Evolutionary conservation across 1,140 invertebrate species (phyloP), one percentile per base, ranked within the genome.

Genomic region (Ephestia elutella): DNA sequence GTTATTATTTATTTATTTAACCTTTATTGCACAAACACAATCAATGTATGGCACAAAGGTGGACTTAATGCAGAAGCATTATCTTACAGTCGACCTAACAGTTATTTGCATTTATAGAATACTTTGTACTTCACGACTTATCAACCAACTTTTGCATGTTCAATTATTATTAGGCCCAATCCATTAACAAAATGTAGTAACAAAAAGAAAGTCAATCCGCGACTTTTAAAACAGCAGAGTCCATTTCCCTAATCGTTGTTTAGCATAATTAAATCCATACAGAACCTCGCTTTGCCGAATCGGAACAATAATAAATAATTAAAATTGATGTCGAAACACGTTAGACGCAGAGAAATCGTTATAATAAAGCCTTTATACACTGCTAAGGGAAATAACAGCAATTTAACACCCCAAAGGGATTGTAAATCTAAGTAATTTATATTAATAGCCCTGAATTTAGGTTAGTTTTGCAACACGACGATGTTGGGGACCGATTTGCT

Each of bases 401-500:
- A 81, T 71, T 77, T 71, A 74, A 75, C 65, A 68, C 74, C 76
- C 77, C 65, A 69, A 73, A 71, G 83, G 76, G 68, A 73, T 72
- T 78, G 72, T 84, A 82, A 83, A 85, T 86, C 73, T 70, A 73
- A 73, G 75, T 84, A 80, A 86, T 86, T 82, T 80, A 82, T 86
- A 86, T 82, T 84, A 84, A 86, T 86, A 78, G 80, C 70, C 65
- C 59, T 60, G 68, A 78, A 82, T 83, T 80, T 74, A 77, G 71
- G 72, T 78, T 84, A 81, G 77, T 84, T 80, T 78, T 71, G 75
- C 70, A 75, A 74, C 69, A 62, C 74, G 72, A 69, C 65, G 67
- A 8, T 20, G 57, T 76, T 69, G 65, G 81, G 80, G 83, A 80
- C 72, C 79, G 65, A 84, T 84, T 78, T 68, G 56, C 68, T 79